A percentile compares a stretch with the other conserved stretches of the same genome.
Evolutionary conservation across 2,113 vertebrate genomes (phyloP).

Genomic region (Tragelaphus scriptus): DNA sequence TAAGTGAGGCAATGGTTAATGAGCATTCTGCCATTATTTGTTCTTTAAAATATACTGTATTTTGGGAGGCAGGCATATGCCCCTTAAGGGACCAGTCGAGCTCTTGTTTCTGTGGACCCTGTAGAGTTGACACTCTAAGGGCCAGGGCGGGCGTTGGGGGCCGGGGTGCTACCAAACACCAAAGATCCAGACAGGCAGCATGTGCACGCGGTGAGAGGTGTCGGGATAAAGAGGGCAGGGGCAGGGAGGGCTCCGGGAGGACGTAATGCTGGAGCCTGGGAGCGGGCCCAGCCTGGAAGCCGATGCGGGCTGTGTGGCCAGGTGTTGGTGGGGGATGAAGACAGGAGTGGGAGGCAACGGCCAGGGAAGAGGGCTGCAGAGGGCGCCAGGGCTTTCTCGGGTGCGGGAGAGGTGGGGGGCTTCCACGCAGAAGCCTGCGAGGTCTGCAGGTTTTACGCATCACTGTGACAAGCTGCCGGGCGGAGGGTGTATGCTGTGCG

Average conservation of each 20-base stretch:
- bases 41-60: not conserved
- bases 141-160: not conserved
- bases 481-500: not conserved
- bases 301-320: fast-evolving
- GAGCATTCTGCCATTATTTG: not conserved
- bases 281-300: not conserved
- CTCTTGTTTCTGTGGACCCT: not conserved
- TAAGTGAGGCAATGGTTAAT: not conserved
- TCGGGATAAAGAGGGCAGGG: not conserved
- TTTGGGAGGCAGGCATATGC: not conserved
- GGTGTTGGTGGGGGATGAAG: fast-evolving
- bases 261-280: not conserved
- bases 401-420: not conserved
- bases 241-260: not conserved
- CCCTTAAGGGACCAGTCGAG: not conserved
- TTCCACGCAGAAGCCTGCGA: not conserved
- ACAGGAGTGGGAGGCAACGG: fast-evolving
- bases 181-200: not conserved
- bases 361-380: not conserved
- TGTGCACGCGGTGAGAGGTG: not conserved
- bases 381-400: not conserved
- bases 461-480: not conserved
- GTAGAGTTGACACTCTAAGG: not conserved
- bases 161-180: not conserved
- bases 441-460: too few species aligned